Percentiles rank a stretch among this genome's conserved stretches.
Conservation (phyloP, 2,113 vertebrate species). For the Mobula birostris region DNA sequence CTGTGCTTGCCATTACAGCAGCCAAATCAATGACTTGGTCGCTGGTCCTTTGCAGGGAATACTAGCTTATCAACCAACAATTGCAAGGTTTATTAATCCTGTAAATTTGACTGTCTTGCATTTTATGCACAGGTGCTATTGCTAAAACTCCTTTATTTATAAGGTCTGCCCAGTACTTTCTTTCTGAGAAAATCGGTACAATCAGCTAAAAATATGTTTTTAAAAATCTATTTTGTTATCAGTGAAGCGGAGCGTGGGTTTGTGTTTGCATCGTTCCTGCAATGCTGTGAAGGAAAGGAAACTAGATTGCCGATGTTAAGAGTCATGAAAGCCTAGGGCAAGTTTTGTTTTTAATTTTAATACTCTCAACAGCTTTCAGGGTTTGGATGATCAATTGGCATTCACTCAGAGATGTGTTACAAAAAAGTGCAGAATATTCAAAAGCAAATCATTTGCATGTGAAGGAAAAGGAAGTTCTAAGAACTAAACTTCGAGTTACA, state of each 20-base stretch:
- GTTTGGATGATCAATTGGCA: background rate
- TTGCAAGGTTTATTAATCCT: too few relatives aligned
- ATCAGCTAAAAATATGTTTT: background rate
- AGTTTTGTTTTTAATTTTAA: slow-evolving; percentile 3
- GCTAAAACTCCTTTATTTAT: too few relatives aligned
- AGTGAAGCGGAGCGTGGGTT: background rate
- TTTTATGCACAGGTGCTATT: too few relatives aligned
- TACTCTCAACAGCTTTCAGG: background rate
- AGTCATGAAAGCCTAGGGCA: background rate
- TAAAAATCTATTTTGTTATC: background rate
- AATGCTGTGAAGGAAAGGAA: background rate
- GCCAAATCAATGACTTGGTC: too few relatives aligned
- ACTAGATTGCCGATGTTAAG: background rate
- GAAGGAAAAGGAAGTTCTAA: background rate
- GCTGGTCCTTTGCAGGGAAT: too few relatives aligned
- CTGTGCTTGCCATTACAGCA: too few relatives aligned
- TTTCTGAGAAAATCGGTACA: background rate
- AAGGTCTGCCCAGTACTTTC: too few relatives aligned
- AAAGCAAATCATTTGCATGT: background rate
- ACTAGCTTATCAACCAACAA: too few relatives aligned
- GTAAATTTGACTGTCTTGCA: too few relatives aligned
- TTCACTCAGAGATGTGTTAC: too few relatives aligned
- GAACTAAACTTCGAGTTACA: background rate
- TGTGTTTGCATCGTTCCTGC: too few relatives aligned
- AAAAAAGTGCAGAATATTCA: background rate